These are phyloP conservation scores for Falco biarmicus DNA, from an alignment of 2,797 vertebrate genomes.

Conservation along the genomic window DNA sequence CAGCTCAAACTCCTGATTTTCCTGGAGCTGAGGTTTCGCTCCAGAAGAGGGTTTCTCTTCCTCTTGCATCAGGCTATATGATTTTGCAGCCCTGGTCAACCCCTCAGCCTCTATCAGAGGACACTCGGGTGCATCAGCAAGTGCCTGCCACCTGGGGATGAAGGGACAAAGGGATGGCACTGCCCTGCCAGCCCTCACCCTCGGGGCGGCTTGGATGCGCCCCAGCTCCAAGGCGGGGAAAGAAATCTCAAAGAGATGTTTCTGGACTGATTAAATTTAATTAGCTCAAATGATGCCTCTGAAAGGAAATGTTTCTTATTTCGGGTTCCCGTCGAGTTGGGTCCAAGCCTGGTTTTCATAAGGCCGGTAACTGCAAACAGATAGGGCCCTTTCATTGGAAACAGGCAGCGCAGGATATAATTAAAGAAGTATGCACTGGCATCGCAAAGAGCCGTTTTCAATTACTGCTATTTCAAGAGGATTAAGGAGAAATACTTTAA, in stretches of 20 bases:
- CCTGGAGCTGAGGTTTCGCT: not conserved
- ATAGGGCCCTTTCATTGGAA: conserved; percentile 76
- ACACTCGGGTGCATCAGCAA: not conserved
- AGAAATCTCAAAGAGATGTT: conserved; percentile 61
- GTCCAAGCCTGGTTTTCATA: conserved; percentile 81
- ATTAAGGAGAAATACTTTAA: conserved; percentile 79
- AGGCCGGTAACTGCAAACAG: conserved; percentile 78
- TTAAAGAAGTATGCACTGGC: conserved; percentile 77
- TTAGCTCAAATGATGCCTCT: conserved; percentile 75
- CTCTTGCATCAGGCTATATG: not conserved
- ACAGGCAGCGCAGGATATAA: conserved; percentile 75
- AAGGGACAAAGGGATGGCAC: not conserved
- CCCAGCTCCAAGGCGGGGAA: conserved; percentile 49
- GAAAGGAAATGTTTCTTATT: conserved; percentile 77
- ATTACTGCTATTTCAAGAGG: conserved; percentile 76
- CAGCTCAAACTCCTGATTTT: not conserved
- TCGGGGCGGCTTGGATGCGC: conserved; percentile 41
- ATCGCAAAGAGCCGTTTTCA: conserved; percentile 75
- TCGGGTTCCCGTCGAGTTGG: conserved; percentile 71
- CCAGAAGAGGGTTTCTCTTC: not conserved
- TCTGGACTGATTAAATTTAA: conserved; percentile 78
- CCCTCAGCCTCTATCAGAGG: not conserved
- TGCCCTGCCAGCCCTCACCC: not conserved
- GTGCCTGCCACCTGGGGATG: not conserved
- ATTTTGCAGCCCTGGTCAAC: not conserved